Evolutionary conservation across 2,797 vertebrate genomes (phyloP).

Genomic region (Hydrophis major): DNA sequence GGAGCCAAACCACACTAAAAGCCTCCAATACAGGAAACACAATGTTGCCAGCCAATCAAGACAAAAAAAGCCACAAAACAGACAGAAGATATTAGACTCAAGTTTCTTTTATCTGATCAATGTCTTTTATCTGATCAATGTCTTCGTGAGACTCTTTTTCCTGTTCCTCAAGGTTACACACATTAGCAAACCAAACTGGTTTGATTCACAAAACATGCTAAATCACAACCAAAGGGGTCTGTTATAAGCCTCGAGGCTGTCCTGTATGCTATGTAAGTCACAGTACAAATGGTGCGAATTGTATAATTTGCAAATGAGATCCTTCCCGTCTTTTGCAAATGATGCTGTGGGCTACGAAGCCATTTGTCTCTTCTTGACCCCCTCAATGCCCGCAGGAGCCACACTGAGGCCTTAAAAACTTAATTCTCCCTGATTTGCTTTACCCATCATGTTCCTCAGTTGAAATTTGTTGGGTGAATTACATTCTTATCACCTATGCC

Average conservation of each 20-base stretch:
- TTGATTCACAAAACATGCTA: background rate
- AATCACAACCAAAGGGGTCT: background rate
- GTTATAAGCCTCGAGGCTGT: background rate
- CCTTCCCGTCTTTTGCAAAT: background rate
- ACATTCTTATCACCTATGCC: background rate
- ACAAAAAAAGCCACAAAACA: no score
- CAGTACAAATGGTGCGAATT: background rate
- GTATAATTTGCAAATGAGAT: background rate
- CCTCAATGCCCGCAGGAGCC: background rate
- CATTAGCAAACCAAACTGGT: background rate
- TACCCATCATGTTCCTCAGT: background rate
- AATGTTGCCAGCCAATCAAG: no score
- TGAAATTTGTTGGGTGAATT: background rate
- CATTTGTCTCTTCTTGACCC: background rate
- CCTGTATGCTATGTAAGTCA: background rate
- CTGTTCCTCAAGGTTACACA: background rate
- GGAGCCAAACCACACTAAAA: no score
- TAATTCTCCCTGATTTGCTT: background rate
- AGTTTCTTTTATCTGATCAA: background rate
- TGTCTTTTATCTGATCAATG: background rate
- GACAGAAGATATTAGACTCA: background rate
- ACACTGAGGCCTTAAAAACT: background rate
- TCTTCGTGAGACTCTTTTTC: background rate
- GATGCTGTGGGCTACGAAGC: background rate
- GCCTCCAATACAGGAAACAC: no score